A percentile compares a stretch with the other conserved stretches of the same genome.
Conservation (phyloP, 2,888 invertebrate species). For the Heteromurus nitidus region DNA sequence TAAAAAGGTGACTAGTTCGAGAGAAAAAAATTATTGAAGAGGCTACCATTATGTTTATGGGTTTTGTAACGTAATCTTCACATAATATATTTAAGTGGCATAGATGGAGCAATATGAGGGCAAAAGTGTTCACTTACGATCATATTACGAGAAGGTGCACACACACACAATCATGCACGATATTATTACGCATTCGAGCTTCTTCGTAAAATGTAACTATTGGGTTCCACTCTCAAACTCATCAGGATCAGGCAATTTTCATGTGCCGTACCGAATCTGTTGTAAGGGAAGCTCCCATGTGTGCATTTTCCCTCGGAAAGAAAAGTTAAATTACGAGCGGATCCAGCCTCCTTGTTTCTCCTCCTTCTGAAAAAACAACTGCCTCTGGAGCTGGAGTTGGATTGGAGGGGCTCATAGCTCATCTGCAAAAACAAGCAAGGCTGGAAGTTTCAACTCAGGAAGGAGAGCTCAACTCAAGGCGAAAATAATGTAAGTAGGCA, state of each 20-base stretch:
- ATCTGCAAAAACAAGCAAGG: conserved; percentile 39
- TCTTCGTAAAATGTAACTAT: conserved; percentile 1
- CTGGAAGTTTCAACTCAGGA: not conserved
- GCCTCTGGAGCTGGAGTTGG: too few relatives aligned
- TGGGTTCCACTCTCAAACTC: not conserved
- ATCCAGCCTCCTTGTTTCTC: conserved; percentile 52
- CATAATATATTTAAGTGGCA: conserved; percentile 40
- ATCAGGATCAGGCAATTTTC: conserved; percentile 11
- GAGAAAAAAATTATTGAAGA: too few relatives aligned
- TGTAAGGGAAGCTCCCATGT: conserved; percentile 40
- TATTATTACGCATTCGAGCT: not conserved
- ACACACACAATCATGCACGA: not conserved
- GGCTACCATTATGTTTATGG: conserved; percentile 15
- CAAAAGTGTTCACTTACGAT: conserved; percentile 1
- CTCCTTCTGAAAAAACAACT: conserved; percentile 5
- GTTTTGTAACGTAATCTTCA: conserved; percentile 53
- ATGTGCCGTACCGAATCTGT: conserved; percentile 38
- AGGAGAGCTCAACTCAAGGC: not conserved
- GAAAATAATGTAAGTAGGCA: conserved; percentile 17
- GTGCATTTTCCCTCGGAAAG: conserved; percentile 53
- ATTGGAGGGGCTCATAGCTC: too few relatives aligned
- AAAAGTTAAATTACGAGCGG: conserved; percentile 40
- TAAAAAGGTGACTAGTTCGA: conserved; percentile 36
- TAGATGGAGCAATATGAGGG: conserved; percentile 14
- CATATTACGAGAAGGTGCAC: conserved; percentile 46